A percentile compares a stretch with the other conserved stretches of the same genome.
Evolutionary conservation across 2,888 invertebrate genomes (phyloP).

Genomic region (Cephalotes varians): DNA sequence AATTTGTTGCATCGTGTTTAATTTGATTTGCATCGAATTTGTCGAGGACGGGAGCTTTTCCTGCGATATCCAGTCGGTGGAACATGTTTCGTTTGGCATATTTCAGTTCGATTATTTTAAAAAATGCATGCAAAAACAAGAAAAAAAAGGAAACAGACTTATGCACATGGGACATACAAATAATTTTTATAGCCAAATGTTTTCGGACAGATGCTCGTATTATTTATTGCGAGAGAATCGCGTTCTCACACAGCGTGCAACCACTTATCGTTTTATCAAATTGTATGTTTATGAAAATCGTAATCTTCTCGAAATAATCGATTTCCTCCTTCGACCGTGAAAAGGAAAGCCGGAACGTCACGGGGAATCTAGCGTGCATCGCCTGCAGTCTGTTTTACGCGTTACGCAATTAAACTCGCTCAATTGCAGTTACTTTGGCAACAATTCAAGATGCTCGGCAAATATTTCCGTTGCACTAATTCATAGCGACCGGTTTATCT

Average conservation of each 20-base stretch:
- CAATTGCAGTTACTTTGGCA: conserved; percentile 67
- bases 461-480: conserved; percentile 50
- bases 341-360: neutral
- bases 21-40: conserved; percentile 6
- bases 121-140: neutral
- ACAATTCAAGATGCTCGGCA: conserved; percentile 63
- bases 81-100: conserved; percentile 53
- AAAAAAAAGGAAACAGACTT: neutral
- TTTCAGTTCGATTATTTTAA: conserved; percentile 24
- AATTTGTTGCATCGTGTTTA: neutral
- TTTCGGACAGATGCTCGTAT: neutral
- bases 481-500: conserved; percentile 56
- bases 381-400: conserved; percentile 14
- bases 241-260: neutral
- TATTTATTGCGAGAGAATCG: neutral
- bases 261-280: neutral
- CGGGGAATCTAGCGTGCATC: neutral
- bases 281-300: neutral
- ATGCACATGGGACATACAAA: neutral
- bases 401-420: conserved; percentile 39
- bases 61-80: conserved; percentile 31
- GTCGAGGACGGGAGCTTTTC: neutral
- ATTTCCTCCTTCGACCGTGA: neutral
- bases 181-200: conserved; percentile 7
- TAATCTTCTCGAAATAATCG: neutral